phyloP scores from a whole-genome alignment of 2,113 vertebrate genomes.

The Ictidomys tridecemlineatus region DNA sequence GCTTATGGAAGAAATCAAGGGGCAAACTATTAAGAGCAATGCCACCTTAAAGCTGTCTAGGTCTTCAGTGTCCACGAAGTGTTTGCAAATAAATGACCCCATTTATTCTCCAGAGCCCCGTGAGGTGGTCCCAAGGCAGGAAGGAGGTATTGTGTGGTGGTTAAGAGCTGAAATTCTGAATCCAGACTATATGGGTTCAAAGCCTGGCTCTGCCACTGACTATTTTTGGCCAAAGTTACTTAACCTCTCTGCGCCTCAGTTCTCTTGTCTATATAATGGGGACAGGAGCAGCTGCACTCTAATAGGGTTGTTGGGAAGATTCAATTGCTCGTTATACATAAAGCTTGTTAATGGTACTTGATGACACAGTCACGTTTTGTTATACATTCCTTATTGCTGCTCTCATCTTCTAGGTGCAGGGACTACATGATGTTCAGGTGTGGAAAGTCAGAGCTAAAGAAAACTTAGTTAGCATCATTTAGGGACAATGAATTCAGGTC shows the following conservation, averaged over 20 bases:
- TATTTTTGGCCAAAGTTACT: not conserved
- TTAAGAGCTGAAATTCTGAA: not conserved
- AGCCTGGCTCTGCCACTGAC: not conserved
- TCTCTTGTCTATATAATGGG: not conserved
- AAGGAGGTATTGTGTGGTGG: not conserved
- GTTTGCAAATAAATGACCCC: not conserved
- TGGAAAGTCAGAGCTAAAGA: not conserved
- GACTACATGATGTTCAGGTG: not conserved
- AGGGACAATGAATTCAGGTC: not conserved
- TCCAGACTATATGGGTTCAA: not conserved
- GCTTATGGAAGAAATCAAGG: not conserved
- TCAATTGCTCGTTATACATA: not conserved
- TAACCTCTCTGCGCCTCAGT: not conserved
- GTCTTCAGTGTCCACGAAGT: conserved; percentile 3
- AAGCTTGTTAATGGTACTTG: not conserved
- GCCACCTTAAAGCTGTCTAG: not conserved
- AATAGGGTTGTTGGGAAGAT: not conserved
- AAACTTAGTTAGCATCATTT: not conserved
- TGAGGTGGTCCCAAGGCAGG: not conserved
- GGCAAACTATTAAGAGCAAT: not conserved
- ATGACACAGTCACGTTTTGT: not conserved
- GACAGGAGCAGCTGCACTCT: not conserved
- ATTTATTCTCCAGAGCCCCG: not conserved
- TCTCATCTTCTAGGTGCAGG: not conserved
- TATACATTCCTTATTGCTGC: not conserved